Evolutionary conservation across 53 echinoderm and acorn worm species (phyloP).

Genomic region (Echinarachnius parma): DNA sequence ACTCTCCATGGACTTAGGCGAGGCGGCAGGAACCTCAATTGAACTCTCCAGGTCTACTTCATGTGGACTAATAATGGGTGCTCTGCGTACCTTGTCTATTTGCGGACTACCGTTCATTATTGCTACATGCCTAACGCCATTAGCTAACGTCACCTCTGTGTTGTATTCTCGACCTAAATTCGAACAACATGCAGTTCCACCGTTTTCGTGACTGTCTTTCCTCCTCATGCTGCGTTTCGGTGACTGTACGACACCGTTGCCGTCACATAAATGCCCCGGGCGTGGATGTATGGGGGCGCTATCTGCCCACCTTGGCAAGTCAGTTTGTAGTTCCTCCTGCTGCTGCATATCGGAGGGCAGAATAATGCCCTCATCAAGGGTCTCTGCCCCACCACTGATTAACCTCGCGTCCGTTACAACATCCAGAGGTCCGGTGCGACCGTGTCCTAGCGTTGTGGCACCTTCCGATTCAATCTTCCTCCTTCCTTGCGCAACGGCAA

Average conservation of each 20-base stretch:
- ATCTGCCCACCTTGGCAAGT: conserved; percentile 93
- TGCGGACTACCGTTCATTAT: conserved; percentile 50
- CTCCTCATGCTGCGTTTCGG: conserved; percentile 12
- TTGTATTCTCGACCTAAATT: too few species aligned
- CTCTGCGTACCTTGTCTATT: conserved; percentile 36
- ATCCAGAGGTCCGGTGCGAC: conserved; percentile 73
- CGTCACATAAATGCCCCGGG: conserved; percentile 35
- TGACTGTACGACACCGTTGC: neutral
- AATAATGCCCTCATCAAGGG: conserved; percentile 67
- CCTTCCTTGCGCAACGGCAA: conserved; percentile 48
- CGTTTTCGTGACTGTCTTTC: conserved; percentile 21
- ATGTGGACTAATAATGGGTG: conserved; percentile 24
- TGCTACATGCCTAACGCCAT: conserved; percentile 44
- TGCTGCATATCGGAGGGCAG: conserved; percentile 50
- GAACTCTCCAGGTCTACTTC: conserved; percentile 13
- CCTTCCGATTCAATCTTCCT: conserved; percentile 64
- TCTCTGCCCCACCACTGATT: conserved; percentile 78
- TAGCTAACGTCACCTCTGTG: conserved; percentile 30
- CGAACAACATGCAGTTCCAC: neutral
- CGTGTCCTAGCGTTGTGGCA: conserved; percentile 48
- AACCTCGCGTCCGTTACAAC: conserved; percentile 67
- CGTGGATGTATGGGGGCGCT: conserved; percentile 58
- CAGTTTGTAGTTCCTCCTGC: conserved; percentile 77
- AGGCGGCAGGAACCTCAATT: neutral
- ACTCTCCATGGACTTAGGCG: conserved; percentile 23